A percentile compares a stretch with the other conserved stretches of the same genome.
These are phyloP conservation scores for Rousettus leschenaultii DNA, from an alignment of 2,113 vertebrate species.

Conservation along the genomic window DNA sequence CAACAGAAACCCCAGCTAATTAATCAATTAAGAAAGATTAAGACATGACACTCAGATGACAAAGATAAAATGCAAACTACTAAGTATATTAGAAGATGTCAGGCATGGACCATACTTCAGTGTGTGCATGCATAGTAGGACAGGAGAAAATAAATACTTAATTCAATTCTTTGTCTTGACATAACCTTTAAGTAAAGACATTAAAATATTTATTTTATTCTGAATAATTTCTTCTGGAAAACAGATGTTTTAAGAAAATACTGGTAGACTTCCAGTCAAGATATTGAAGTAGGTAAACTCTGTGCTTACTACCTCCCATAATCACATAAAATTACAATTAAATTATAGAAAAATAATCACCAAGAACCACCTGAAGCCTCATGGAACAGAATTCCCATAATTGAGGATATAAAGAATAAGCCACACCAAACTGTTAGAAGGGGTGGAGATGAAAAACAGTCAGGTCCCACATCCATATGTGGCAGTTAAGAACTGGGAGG, in stretches of 20 bases:
- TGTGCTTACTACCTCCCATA: not conserved
- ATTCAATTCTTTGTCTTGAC: not conserved
- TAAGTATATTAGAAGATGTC: not conserved
- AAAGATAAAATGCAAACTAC: not conserved
- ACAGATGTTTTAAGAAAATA: conserved; percentile 17
- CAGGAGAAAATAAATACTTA: not conserved
- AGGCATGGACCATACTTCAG: not conserved
- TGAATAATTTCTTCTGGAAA: conserved; percentile 3
- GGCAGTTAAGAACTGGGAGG: not conserved
- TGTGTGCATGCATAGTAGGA: not conserved
- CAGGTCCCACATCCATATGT: not conserved
- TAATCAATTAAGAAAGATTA: not conserved
- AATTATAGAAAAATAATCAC: not conserved
- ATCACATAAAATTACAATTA: not conserved
- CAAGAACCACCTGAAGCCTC: not conserved
- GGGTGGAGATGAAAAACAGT: not conserved
- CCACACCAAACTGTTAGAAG: not conserved
- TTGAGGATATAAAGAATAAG: not conserved
- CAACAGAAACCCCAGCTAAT: not conserved
- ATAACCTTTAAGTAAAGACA: not conserved
- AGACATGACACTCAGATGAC: not conserved
- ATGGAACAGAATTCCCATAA: not conserved
- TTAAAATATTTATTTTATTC: not conserved
- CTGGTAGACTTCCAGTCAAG: not conserved
- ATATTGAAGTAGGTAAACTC: not conserved